Evolutionary conservation across 2,113 vertebrate species (phyloP).

Genomic region (Oreotrochilus melanogaster): DNA sequence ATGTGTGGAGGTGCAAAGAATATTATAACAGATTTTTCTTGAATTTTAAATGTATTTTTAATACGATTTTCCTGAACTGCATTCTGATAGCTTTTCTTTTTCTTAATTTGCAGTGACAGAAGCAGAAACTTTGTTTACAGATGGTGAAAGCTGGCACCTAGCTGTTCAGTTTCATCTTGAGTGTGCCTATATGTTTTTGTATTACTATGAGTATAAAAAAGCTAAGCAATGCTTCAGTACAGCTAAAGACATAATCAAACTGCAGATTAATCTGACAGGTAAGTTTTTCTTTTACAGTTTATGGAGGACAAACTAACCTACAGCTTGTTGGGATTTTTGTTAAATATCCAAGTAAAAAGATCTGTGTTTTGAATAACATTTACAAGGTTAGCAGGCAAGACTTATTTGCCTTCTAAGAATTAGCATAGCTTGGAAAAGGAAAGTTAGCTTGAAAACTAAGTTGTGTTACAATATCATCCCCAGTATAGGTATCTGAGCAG

Average conservation of each 20-base stretch:
- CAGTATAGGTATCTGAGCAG: background rate
- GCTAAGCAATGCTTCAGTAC: slow-evolving; percentile 86
- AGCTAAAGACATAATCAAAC: slow-evolving; percentile 84
- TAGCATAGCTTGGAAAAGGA: background rate
- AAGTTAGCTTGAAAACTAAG: too few relatives aligned
- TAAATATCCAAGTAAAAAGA: background rate
- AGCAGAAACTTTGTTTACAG: slow-evolving; percentile 73
- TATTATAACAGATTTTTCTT: too few relatives aligned
- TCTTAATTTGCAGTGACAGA: slow-evolving; percentile 82
- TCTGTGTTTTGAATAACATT: background rate
- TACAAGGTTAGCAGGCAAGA: background rate
- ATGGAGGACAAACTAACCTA: background rate
- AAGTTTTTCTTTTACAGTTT: slow-evolving; percentile 15
- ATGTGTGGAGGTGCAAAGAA: background rate
- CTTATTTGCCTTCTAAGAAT: background rate
- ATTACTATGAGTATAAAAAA: slow-evolving; percentile 91
- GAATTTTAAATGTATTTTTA: background rate
- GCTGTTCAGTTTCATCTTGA: slow-evolving; percentile 92
- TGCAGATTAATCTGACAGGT: slow-evolving; percentile 89
- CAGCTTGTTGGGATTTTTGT: background rate
- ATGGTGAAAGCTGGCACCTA: slow-evolving; percentile 75
- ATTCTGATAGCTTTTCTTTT: slow-evolving; percentile 7
- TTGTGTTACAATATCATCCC: background rate
- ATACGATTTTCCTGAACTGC: background rate
- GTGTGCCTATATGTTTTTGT: slow-evolving; percentile 86